These are phyloP conservation scores for Glossosoma conforme DNA, from an alignment of 1,140 invertebrate genomes.

Conservation along the genomic window DNA sequence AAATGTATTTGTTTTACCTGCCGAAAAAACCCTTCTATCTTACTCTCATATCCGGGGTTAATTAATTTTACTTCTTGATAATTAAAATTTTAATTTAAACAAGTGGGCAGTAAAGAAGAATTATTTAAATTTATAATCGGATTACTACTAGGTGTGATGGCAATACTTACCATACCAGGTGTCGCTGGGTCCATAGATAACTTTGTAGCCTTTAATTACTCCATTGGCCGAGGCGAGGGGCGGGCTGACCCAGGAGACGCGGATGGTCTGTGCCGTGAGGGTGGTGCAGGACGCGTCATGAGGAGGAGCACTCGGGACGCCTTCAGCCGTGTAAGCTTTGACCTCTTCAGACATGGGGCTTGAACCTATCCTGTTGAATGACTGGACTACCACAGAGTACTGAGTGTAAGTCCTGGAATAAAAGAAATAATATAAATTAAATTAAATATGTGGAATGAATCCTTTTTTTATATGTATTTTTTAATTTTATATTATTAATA, in stretches of 20 bases:
- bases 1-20: not conserved
- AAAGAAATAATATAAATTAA: constrained; percentile 7
- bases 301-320: constrained; percentile 88
- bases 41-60: too few species aligned
- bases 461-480: too few species aligned
- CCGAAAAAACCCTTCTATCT: too few species aligned
- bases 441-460: not conserved
- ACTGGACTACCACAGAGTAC: constrained; percentile 91
- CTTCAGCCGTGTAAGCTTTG: constrained; percentile 88
- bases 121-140: constrained; percentile 11
- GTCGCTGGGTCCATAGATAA: constrained; percentile 89
- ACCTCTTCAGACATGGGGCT: constrained; percentile 86
- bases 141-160: too few species aligned
- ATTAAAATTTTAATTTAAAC: too few species aligned
- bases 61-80: too few species aligned
- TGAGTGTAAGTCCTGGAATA: constrained; percentile 79
- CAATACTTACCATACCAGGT: constrained; percentile 81
- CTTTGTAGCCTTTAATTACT: constrained; percentile 94
- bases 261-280: constrained; percentile 87
- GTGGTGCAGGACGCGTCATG: constrained; percentile 88
- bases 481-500: too few species aligned
- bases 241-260: constrained; percentile 89
- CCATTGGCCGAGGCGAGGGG: constrained; percentile 87
- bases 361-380: constrained; percentile 90
- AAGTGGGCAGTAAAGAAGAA: too few species aligned